phyloP scores from a whole-genome alignment of 2,888 invertebrate species.

The Chymomyza caudatula region DNA sequence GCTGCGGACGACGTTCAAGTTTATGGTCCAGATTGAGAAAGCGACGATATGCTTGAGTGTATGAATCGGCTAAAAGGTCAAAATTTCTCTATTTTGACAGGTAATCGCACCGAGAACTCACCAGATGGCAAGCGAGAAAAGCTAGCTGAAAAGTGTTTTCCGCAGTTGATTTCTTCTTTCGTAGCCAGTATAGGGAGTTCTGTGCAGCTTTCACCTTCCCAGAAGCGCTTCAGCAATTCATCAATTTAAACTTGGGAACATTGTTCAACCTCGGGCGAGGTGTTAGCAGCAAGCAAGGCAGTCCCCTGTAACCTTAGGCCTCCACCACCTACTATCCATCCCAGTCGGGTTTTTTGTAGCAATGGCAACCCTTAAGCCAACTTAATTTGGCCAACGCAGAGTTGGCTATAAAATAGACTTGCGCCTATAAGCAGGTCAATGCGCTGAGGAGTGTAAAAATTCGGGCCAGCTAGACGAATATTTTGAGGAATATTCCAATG shows the following conservation, averaged over 20 bases:
- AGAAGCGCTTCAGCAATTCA: too few species aligned
- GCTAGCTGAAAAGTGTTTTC: slow-evolving; percentile 24
- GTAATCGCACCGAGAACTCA: slow-evolving; percentile 12
- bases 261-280: too few species aligned
- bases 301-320: too few species aligned
- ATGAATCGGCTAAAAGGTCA: slow-evolving; percentile 23
- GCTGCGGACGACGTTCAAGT: too few species aligned
- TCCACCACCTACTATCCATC: slow-evolving; percentile 40
- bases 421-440: slow-evolving; percentile 31
- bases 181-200: not conserved
- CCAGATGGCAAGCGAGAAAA: slow-evolving; percentile 11
- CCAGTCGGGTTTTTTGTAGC: slow-evolving; percentile 36
- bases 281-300: too few species aligned
- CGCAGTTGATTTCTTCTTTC: slow-evolving; percentile 13
- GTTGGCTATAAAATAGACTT: slow-evolving; percentile 32
- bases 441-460: slow-evolving; percentile 27
- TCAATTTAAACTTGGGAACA: too few species aligned
- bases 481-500: slow-evolving; percentile 21
- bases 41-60: slow-evolving; percentile 13
- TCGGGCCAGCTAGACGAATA: too few species aligned
- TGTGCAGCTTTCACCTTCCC: slow-evolving; percentile 23
- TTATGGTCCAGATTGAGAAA: slow-evolving; percentile 21
- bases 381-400: slow-evolving; percentile 36
- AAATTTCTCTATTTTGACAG: not conserved
- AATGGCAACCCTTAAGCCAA: slow-evolving; percentile 27